A percentile compares a stretch with the other conserved stretches of the same genome.
phyloP scores from a whole-genome alignment of 1,140 invertebrate species.

The Yoshiicerus persimilis region DNA sequence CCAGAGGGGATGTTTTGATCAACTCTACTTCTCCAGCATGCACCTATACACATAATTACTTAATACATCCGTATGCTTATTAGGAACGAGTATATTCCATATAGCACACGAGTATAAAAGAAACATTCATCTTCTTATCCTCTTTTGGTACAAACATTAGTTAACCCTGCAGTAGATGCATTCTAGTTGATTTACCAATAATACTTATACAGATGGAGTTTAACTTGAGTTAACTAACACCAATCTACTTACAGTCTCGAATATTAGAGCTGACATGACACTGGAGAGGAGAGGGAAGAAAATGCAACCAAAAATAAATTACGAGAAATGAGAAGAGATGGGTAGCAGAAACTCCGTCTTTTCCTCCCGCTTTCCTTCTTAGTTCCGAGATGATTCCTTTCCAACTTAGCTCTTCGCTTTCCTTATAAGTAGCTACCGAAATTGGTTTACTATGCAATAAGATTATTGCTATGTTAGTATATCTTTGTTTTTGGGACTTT shows the following conservation, averaged over 20 bases:
- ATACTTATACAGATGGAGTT: neutral
- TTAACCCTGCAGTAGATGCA: neutral
- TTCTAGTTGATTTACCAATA: neutral
- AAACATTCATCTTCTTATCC: neutral
- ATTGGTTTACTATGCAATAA: too few relatives aligned
- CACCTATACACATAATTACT: neutral
- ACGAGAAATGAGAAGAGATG: constrained; percentile 14
- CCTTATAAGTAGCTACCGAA: neutral
- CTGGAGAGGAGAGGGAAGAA: neutral
- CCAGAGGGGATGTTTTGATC: constrained; percentile 7
- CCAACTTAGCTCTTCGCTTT: neutral
- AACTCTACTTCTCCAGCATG: neutral
- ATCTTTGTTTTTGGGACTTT: neutral
- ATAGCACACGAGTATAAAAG: neutral
- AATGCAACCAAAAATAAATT: constrained; percentile 9
- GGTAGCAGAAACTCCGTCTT: neutral
- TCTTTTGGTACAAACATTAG: neutral
- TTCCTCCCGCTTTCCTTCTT: neutral
- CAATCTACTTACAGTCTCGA: neutral
- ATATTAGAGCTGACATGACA: neutral
- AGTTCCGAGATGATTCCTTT: neutral
- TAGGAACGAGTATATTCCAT: neutral
- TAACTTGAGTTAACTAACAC: neutral
- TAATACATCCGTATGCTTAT: neutral
- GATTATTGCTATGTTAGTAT: neutral